Base-by-base conservation (phyloP, 2,888 invertebrate species). In the Ichneumoninae sp. region DNA sequence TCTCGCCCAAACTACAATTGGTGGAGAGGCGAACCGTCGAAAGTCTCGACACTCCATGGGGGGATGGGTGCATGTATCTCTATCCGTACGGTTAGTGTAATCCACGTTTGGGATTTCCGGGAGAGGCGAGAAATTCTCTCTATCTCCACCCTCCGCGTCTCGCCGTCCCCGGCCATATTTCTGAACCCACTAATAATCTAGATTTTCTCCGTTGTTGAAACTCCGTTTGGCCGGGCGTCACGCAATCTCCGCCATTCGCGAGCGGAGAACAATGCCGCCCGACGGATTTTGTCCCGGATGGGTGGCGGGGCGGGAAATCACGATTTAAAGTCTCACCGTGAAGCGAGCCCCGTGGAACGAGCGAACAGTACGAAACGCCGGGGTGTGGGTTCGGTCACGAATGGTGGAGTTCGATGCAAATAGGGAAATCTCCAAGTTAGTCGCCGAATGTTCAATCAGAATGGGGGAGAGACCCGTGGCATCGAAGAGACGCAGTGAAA, bases 11-110 rank as follows among this genome's bases (percentile, higher is more conserved):
- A 75, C 75, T 66, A 66, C 79, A 66, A 75, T 83, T 57, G 75
- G 83, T 60, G 69, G 40, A 22, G 50, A 73, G 75, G 65, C 44
- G 71, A 80, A 71, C 75, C 57, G 70, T 66, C 66, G 80, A 83
- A 76, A 83, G 75, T 76, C 80, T 66, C 70, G 70, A 60, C 57
- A 44, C 63, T 52, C 3, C 13, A 60, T 7, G 36, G 16, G 54
- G 16, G 22, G n/a, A 54, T 19, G 22, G 36, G 22, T 19, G 52
- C 40, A 16, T 73, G 19, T 69, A 54, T 71, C 44, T 69, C 50
- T 44, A 44, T 70, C 69, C 26, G 36, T 68, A 65, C 30, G 33
- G 47, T 47, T 75, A 54, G 65, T 54, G 44, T 44, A 44, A 80
- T 79, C 65, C 70, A 57, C 50, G 50, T 10, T 16, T 50, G 44